Conservation (phyloP, 2,797 vertebrate genomes). For the Pelobates cultripes region DNA sequence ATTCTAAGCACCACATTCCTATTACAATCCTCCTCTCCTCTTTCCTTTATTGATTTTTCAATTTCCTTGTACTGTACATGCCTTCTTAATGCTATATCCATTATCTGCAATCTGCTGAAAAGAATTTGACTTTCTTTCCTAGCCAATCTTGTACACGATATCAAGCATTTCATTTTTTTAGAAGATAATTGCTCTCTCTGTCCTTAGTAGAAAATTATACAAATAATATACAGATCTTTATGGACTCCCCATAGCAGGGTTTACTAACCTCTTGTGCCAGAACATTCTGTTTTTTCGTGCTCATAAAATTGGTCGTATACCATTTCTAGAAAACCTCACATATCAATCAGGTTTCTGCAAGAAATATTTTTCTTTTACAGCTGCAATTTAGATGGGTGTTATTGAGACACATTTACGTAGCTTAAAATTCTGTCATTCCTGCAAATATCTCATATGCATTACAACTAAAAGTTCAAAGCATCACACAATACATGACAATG, state of each 20-base stretch:
- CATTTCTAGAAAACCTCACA: not conserved
- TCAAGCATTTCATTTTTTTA: constrained; percentile 8
- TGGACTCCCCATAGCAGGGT: not conserved
- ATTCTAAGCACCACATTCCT: constrained; percentile 45
- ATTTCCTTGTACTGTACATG: constrained; percentile 52
- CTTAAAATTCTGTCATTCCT: not conserved
- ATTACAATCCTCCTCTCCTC: constrained; percentile 49
- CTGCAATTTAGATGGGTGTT: not conserved
- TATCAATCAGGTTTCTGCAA: not conserved
- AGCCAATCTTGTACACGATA: constrained; percentile 14
- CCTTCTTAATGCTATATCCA: constrained; percentile 52
- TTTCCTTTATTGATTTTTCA: constrained; percentile 56
- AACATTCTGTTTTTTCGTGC: not conserved
- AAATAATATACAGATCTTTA: not conserved
- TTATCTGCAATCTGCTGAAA: constrained; percentile 51
- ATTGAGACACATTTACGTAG: not conserved
- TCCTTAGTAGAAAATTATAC: not conserved
- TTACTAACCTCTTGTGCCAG: constrained; percentile 1
- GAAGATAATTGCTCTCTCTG: not conserved
- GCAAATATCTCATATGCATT: not conserved
- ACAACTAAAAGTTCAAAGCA: not conserved
- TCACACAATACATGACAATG: not conserved
- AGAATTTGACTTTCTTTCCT: constrained; percentile 32
- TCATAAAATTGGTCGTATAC: not conserved
- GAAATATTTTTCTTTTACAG: not conserved